Conservation (phyloP, 2,888 invertebrate genomes). For the Ormyrus rosae region DNA sequence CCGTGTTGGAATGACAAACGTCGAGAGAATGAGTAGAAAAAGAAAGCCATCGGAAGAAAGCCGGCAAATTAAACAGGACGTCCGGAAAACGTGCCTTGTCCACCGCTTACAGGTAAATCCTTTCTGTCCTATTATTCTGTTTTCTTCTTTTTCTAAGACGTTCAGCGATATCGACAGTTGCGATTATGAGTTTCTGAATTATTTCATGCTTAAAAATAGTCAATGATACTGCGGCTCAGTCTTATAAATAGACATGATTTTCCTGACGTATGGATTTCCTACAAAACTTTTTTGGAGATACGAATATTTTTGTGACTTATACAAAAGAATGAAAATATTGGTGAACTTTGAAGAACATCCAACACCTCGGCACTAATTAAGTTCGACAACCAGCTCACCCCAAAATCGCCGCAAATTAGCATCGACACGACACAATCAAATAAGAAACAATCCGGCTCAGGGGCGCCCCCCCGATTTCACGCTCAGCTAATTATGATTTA, state of each 20-base stretch:
- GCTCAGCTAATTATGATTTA: slow-evolving; percentile 73
- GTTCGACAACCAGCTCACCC: not conserved
- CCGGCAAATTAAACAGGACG: slow-evolving; percentile 24
- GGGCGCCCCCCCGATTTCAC: slow-evolving; percentile 69
- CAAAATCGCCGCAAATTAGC: slow-evolving; percentile 9
- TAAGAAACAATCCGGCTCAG: slow-evolving; percentile 52
- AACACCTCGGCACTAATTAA: not conserved
- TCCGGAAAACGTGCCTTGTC: slow-evolving; percentile 34
- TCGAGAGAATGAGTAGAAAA: slow-evolving; percentile 56
- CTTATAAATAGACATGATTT: too few species aligned
- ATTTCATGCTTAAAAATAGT: too few species aligned
- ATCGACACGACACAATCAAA: slow-evolving; percentile 8
- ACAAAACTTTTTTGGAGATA: too few species aligned
- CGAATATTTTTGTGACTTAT: too few species aligned
- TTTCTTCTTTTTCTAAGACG: slow-evolving; percentile 4
- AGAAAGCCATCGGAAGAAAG: not conserved
- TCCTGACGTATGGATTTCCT: too few species aligned
- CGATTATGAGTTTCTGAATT: too few species aligned
- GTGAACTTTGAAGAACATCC: too few species aligned
- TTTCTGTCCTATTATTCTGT: not conserved
- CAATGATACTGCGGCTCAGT: too few species aligned
- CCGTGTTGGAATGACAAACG: slow-evolving; percentile 60
- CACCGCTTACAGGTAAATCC: not conserved
- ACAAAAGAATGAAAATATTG: too few species aligned
- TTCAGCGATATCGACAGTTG: too few species aligned